These are phyloP conservation scores for Trissolcus japonicus DNA, from an alignment of 2,888 invertebrate genomes.

Conservation along the genomic window DNA sequence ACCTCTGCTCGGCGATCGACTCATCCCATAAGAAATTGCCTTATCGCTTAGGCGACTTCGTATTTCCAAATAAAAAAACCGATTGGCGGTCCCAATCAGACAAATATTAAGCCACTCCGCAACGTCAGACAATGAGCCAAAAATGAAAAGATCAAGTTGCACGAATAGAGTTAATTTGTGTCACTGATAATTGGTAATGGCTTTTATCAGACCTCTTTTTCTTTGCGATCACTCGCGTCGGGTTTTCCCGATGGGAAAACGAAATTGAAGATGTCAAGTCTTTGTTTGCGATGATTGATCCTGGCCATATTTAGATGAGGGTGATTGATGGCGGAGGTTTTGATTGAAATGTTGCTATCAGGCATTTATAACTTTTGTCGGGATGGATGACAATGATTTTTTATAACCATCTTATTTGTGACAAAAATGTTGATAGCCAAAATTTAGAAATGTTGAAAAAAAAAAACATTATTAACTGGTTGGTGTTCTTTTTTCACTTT, in stretches of 20 bases:
- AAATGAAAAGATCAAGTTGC: constrained; percentile 3
- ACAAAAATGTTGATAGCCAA: background rate
- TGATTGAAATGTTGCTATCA: no score
- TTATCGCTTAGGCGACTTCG: constrained; percentile 48
- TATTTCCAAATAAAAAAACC: constrained; percentile 40
- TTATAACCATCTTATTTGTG: no score
- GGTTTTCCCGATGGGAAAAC: background rate
- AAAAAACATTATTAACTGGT: background rate
- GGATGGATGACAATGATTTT: no score
- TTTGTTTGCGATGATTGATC: constrained; percentile 1
- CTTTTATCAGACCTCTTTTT: background rate
- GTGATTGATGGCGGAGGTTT: background rate
- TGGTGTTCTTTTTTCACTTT: background rate
- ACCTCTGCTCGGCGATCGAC: constrained; percentile 40
- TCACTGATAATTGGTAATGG: background rate
- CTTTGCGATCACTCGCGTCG: background rate
- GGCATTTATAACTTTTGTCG: no score
- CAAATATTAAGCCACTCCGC: constrained; percentile 28
- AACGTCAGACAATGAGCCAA: constrained; percentile 12
- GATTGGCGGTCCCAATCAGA: constrained; percentile 42
- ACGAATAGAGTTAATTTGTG: background rate
- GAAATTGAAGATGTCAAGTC: no score
- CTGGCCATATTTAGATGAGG: background rate
- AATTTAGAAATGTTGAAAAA: background rate
- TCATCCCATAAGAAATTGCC: constrained; percentile 52